A percentile compares a stretch with the other conserved stretches of the same genome.
phyloP scores from a whole-genome alignment of 1,140 invertebrate genomes.

The Pachypsylla venusta region DNA sequence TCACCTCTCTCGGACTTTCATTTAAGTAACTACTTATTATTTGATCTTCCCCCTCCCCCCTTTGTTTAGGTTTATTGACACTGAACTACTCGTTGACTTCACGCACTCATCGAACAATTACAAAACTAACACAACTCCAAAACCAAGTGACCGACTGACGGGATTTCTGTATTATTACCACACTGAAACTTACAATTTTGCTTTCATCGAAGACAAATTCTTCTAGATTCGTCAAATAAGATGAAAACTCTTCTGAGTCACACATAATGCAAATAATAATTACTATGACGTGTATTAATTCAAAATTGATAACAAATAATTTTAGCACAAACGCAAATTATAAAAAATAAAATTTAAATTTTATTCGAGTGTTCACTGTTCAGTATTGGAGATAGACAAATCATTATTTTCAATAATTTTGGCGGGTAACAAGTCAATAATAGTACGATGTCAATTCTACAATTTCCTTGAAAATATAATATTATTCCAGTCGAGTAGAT shows the following conservation, averaged over 20 bases:
- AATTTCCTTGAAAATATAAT: too few relatives aligned
- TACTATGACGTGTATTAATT: too few relatives aligned
- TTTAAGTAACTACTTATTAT: neutral
- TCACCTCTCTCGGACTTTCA: neutral
- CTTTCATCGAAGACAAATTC: slow-evolving; percentile 3
- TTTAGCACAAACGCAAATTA: too few relatives aligned
- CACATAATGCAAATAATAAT: neutral
- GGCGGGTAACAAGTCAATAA: too few relatives aligned
- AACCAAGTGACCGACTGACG: neutral
- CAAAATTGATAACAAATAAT: too few relatives aligned
- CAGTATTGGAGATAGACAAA: too few relatives aligned
- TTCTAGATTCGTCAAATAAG: neutral
- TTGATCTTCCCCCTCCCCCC: neutral
- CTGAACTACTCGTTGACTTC: neutral
- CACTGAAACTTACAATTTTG: neutral
- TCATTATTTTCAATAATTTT: too few relatives aligned
- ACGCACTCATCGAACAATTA: neutral
- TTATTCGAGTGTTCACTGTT: too few relatives aligned
- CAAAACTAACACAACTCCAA: neutral
- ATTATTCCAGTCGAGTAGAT: too few relatives aligned
- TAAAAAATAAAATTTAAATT: too few relatives aligned
- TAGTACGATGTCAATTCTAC: too few relatives aligned
- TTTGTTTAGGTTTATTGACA: neutral
- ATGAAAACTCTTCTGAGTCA: neutral
- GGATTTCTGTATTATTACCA: too few relatives aligned